phyloP scores from a whole-genome alignment of 2,113 vertebrate genomes.

The Neodon shergylaensis region DNA sequence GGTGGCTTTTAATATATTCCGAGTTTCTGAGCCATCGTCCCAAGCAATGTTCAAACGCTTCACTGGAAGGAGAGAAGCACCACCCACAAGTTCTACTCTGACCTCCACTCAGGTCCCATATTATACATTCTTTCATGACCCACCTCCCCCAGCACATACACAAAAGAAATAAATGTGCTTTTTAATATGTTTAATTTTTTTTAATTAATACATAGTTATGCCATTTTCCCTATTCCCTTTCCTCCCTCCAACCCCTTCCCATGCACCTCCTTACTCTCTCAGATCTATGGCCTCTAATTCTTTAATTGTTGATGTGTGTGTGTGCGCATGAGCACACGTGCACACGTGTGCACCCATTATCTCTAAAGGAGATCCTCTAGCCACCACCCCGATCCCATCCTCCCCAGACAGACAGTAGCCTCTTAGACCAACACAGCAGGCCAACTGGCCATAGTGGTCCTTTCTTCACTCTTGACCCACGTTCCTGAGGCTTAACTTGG shows the following conservation, averaged over 20 bases:
- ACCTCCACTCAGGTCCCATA: background rate
- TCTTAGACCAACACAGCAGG: rapidly evolving
- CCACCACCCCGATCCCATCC: background rate
- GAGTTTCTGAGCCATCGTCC: background rate
- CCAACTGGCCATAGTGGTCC: background rate
- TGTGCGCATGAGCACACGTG: rapidly evolving
- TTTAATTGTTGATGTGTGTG: too few species aligned
- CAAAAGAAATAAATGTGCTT: background rate
- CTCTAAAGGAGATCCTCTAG: background rate
- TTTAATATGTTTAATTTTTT: background rate
- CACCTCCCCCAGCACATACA: background rate
- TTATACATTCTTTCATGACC: background rate
- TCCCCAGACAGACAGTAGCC: background rate
- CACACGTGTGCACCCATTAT: background rate
- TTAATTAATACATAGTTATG: background rate
- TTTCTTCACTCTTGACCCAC: rapidly evolving
- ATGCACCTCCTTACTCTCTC: too few species aligned
- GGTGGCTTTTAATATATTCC: background rate
- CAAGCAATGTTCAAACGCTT: background rate
- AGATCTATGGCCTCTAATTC: too few species aligned
- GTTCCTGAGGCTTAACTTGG: background rate
- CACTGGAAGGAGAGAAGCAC: background rate
- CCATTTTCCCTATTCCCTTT: background rate
- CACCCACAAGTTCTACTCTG: background rate
- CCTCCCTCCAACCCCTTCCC: background rate